These are phyloP conservation scores for Sitophilus oryzae DNA, from an alignment of 1,140 invertebrate genomes.

Conservation along the genomic window DNA sequence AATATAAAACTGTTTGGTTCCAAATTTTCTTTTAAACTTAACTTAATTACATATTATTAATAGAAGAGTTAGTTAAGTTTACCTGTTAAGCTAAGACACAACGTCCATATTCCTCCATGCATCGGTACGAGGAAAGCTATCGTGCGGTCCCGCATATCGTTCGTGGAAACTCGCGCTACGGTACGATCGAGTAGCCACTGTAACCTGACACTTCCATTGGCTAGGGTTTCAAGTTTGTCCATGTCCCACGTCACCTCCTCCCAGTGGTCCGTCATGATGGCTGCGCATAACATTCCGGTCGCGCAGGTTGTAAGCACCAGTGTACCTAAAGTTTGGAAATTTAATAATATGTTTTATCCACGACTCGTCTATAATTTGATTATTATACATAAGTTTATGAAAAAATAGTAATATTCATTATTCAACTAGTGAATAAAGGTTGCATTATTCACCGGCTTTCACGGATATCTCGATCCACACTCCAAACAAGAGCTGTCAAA, in stretches of 20 bases:
- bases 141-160: constrained; percentile 28
- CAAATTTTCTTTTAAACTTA: too few species aligned
- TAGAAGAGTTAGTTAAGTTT: too few species aligned
- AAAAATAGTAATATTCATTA: too few species aligned
- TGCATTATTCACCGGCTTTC: too few species aligned
- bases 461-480: too few species aligned
- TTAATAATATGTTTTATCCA: too few species aligned
- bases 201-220: constrained; percentile 51
- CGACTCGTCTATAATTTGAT: too few species aligned
- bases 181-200: constrained; percentile 61
- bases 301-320: constrained; percentile 54
- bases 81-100: constrained; percentile 73
- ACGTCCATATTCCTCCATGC: constrained; percentile 81
- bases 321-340: constrained; percentile 45
- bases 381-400: too few species aligned
- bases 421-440: too few species aligned
- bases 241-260: constrained; percentile 73
- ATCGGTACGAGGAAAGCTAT: constrained; percentile 72
- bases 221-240: constrained; percentile 47
- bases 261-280: constrained; percentile 83
- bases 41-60: too few species aligned
- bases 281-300: constrained; percentile 70
- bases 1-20: too few species aligned
- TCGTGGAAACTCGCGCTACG: constrained; percentile 50
- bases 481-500: too few species aligned